Evolutionary conservation across 2,113 vertebrate genomes (phyloP).

Genomic region (Myxocyprinus asiaticus): DNA sequence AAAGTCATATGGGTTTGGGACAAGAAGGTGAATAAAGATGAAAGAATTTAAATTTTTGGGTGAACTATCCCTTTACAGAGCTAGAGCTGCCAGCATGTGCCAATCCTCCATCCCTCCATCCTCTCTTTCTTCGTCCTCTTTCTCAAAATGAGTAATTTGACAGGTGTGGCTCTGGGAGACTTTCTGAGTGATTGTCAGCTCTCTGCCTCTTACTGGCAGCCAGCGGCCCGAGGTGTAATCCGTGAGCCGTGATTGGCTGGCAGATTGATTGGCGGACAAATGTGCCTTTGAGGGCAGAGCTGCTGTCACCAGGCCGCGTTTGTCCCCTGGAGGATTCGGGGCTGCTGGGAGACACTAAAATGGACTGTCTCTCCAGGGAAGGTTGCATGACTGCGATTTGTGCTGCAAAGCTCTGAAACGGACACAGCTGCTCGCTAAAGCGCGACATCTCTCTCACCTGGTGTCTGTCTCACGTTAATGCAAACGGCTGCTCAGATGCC

Average conservation of each 20-base stretch:
- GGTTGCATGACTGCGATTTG: slow-evolving; percentile 66
- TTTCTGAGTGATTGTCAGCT: slow-evolving; percentile 73
- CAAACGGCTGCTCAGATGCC: slow-evolving; percentile 18
- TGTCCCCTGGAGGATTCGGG: slow-evolving; percentile 46
- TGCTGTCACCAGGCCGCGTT: slow-evolving; percentile 46
- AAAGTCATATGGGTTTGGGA: no score
- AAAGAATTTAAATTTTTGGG: no score
- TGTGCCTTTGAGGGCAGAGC: slow-evolving; percentile 46
- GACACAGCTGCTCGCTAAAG: slow-evolving; percentile 51
- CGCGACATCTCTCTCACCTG: slow-evolving; percentile 53
- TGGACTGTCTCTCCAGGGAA: slow-evolving; percentile 41
- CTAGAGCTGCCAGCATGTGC: no score
- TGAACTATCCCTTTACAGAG: no score
- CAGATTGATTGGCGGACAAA: slow-evolving; percentile 68
- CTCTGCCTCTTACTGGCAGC: slow-evolving; percentile 69
- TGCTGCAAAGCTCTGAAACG: slow-evolving; percentile 42
- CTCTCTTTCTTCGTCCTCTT: slow-evolving; percentile 54
- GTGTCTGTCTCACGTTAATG: slow-evolving; percentile 14
- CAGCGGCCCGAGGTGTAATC: slow-evolving; percentile 64
- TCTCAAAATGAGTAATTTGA: slow-evolving; percentile 74
- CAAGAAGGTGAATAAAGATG: no score
- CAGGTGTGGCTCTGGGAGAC: slow-evolving; percentile 70
- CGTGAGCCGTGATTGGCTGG: slow-evolving; percentile 64
- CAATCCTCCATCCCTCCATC: slow-evolving; percentile 1
- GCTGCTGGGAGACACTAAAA: background rate